These are phyloP conservation scores for Cephus sareptanus DNA, from an alignment of 2,888 invertebrate genomes.

Conservation along the genomic window DNA sequence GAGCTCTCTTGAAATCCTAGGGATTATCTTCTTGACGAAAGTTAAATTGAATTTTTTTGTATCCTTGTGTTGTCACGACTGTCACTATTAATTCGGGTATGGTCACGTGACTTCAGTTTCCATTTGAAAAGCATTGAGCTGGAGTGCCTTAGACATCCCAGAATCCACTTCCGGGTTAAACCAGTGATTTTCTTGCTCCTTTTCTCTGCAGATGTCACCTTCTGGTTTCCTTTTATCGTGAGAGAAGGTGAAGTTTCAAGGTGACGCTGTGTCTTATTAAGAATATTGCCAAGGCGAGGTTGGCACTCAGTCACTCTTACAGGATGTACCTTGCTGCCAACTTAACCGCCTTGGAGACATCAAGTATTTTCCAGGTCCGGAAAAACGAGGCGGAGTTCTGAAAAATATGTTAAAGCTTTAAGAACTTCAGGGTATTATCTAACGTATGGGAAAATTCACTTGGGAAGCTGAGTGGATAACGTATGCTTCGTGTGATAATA, in stretches of 20 bases:
- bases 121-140: too few species aligned
- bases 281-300: background rate
- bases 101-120: too few species aligned
- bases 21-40: background rate
- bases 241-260: background rate
- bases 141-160: too few species aligned
- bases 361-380: background rate
- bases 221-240: background rate
- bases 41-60: background rate
- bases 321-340: background rate
- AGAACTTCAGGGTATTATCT: background rate
- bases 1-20: background rate
- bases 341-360: background rate
- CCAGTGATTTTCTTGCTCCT: background rate
- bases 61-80: background rate
- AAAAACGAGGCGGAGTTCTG: background rate
- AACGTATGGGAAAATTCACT: background rate
- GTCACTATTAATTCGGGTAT: background rate
- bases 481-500: background rate
- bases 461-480: background rate
- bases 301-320: background rate
- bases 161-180: background rate
- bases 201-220: background rate
- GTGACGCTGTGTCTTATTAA: background rate
- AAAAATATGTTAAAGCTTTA: background rate